Base-by-base conservation (phyloP, 2,888 invertebrate genomes). In the Habroteleia sp. region DNA sequence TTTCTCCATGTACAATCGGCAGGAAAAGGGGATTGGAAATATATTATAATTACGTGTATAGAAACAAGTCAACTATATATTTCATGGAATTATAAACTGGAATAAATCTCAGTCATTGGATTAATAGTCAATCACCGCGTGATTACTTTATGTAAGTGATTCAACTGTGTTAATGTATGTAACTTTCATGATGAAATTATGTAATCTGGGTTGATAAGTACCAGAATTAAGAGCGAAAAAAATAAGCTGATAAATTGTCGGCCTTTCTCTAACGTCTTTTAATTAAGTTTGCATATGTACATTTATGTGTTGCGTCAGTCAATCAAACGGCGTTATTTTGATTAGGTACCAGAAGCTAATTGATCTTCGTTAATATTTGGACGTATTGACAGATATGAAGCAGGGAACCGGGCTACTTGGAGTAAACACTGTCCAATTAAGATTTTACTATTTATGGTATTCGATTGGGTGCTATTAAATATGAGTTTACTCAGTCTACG, bases 171-270 rank as follows among this genome's bases (percentile, higher is more conserved):
- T 60, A 60, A 60, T 69, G 60, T 60, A 52, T 52, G 52, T 69
- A 69, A 69, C 50, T 46, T 56, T 39, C 56, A 16, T 56, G 23
- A 60, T 58, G 42, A 35, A 42, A 33, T 68, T 56, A 50, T 5
- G 27, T 41, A 58, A 68, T 50, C 48, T 58, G 41, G 50, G 58
- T 69, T 62, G 52, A 69, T 44, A 48, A 69, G 62, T 42, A 69
- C 37, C 58, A 58, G 58, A 68, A 68, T 58, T 68, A 68, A 48
- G 41, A 27, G 60, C 33, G 37, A 31, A 58, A 69, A 60, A 58
- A 66, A 46, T 25, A 48, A 3, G 20, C 56, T 66, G 66, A 66
- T 66, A 66, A 54, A 46, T 66, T 56, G 56, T 56, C 25, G 29
- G 50, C 41, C 68, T 68, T 68, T 68, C 58, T 50, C 58, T 41